These are phyloP conservation scores for Dermochelys coriacea DNA, from an alignment of 2,797 vertebrate genomes.

Conservation along the genomic window DNA sequence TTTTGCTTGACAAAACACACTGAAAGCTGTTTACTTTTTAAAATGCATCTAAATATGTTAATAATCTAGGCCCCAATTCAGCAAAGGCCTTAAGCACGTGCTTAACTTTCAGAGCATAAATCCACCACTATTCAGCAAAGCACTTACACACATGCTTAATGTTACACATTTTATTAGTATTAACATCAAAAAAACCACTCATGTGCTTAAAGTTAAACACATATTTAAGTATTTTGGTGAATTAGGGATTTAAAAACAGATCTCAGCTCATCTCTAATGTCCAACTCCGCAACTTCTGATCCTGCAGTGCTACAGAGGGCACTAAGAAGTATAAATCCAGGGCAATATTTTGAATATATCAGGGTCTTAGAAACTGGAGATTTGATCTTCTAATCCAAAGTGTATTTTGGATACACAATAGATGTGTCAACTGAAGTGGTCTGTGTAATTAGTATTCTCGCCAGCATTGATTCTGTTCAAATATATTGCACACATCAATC, in stretches of 20 bases:
- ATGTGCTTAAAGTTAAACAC: fast-evolving
- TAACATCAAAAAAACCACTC: fast-evolving
- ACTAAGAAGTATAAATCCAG: background rate
- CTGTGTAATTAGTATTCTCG: conserved; percentile 72
- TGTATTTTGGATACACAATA: background rate
- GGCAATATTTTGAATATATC: background rate
- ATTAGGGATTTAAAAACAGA: conserved; percentile 18
- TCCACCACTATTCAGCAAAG: background rate
- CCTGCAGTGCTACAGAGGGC: background rate
- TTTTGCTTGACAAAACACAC: conserved; percentile 35
- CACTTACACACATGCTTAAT: fast-evolving
- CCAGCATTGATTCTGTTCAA: conserved; percentile 69
- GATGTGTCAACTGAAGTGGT: conserved; percentile 26
- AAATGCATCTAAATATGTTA: conserved; percentile 37
- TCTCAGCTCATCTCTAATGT: background rate
- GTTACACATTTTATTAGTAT: background rate
- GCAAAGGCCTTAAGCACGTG: fast-evolving
- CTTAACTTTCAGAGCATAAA: background rate
- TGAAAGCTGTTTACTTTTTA: conserved; percentile 52
- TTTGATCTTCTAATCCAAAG: background rate
- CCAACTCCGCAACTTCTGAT: background rate
- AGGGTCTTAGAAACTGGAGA: background rate
- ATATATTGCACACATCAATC: conserved; percentile 82
- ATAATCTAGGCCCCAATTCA: background rate
- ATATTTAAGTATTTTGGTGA: background rate